Percentiles rank a stretch among this genome's conserved stretches.
Evolutionary conservation across 2,888 invertebrate genomes (phyloP).

Genomic region (Pollenia amentaria): DNA sequence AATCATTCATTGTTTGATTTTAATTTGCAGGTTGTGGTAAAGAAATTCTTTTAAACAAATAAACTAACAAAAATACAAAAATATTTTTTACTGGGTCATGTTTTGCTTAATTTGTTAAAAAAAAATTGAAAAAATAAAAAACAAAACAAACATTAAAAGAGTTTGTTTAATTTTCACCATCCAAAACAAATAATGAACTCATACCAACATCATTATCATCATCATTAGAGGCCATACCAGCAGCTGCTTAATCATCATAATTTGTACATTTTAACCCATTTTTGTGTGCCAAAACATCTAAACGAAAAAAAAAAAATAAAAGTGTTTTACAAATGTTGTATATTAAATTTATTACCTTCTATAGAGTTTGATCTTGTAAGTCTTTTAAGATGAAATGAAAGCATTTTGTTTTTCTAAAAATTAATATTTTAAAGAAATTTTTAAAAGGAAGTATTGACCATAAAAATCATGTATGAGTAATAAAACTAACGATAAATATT

Average conservation of each 20-base stretch:
- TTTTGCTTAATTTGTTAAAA: slow-evolving; percentile 19
- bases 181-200: slow-evolving; percentile 41
- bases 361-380: background rate
- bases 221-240: slow-evolving; percentile 5
- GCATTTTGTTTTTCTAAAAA: background rate
- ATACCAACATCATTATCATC: slow-evolving; percentile 31
- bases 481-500: background rate
- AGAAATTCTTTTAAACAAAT: slow-evolving; percentile 29
- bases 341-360: background rate
- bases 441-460: background rate
- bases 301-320: slow-evolving; percentile 27
- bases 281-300: background rate
- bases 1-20: slow-evolving; percentile 54
- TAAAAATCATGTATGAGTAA: background rate
- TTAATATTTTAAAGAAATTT: no score
- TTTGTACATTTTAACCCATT: background rate
- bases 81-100: slow-evolving; percentile 54
- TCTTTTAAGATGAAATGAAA: background rate
- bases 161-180: slow-evolving; percentile 27
- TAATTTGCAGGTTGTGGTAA: slow-evolving; percentile 28
- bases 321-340: slow-evolving; percentile 26
- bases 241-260: background rate
- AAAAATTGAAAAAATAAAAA: background rate
- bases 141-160: slow-evolving; percentile 8
- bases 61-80: background rate